Base-by-base conservation (phyloP, 2,113 vertebrate genomes). In the Boleophthalmus pectinirostris region DNA sequence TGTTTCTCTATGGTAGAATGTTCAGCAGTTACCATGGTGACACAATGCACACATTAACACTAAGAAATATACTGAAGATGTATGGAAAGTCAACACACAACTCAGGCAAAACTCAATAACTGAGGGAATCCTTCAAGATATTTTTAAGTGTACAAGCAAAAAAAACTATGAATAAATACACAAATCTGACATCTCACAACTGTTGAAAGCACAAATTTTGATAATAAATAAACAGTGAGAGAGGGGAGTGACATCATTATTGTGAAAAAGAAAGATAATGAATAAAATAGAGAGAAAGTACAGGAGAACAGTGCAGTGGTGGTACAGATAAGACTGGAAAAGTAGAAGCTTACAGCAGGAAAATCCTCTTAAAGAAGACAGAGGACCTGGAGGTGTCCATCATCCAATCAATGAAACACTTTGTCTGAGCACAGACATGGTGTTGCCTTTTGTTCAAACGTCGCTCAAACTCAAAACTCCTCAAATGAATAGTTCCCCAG, bases 331-430 rank as follows among this genome's bases (percentile, higher is more conserved):
- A n/a, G n/a, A n/a, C n/a, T n/a, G n/a, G n/a, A n/a, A 49, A 24
- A 56, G 20, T 43, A 68, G 21, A 7, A 13, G 29, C 14, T 33
- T 18, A 23, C 4, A 18, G 53, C 11, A 21, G 67, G 46, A n/a
- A 43, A 54, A 56, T 3, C 29, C 18, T 12, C 54, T 38, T 11
- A 54, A 69, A 47, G 64, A 66, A 25, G 69, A 25, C 14, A 54
- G 1, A 29, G 15, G 35, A 57, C 47, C 16, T 49, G 61, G 45
- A 68, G 70, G 54, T 54, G 75, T 77, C 58, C 38, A 53, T 72
- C 70, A 69, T 25, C 24, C 11, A 58, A 61, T 81, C 61, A 64
- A 65, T 67, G 5, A 16, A 83, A 20, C 35, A 29, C 56, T 58
- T 72, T 73, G 51, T 61, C 53, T 68, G 56, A 49, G 61, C 7